Evolutionary conservation across 2,113 vertebrate genomes (phyloP), one percentile per base, ranked within the genome.

Genomic region (Rallus limicola): DNA sequence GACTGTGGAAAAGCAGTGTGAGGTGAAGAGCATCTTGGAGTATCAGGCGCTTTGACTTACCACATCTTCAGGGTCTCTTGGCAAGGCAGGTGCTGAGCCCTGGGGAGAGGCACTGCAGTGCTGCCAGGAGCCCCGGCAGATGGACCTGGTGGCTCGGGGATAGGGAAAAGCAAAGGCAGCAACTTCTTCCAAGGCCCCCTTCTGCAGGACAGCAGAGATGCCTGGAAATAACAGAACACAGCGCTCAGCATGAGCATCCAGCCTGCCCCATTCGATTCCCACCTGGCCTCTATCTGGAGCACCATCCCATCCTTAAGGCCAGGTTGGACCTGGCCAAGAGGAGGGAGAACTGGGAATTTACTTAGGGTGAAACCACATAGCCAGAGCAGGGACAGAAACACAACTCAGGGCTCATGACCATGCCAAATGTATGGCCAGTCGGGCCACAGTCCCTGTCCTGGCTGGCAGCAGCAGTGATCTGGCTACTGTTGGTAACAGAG

Each of bases 1-100:
- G 80, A 42, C 29, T 29, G 9, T 2, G 19, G 56, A 46, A 0
- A 0, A 11, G 18, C 81, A 38, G 10, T 7, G 16, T 0, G 1
- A 81, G 11, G 18, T 29, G 67, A 44, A 29, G 0, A 1, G 31
- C 23, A 13, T 26, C 12, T 5, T 20, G 40, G 10, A 68, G 44
- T 26, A 36, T 10, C 75, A 52, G 75, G 11, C 58, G 42, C 33
- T 38, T 48, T 33, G 44, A 26, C 44, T 97, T 95, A 98, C 98
- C 95, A 87, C 13, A 40, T 56, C 4, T 13, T 16, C 16, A 34
- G 20, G 19, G n/a, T n/a, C 48, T 85, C 88, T 19, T 62, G 80
- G 40, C 67, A 91, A 65, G 40, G 26, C 11, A 64, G 18, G n/a
- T 64, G 29, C 40, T 33, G 31, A 70, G 67, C 48, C 19, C 63